These are phyloP conservation scores for Procambarus clarkii DNA, from an alignment of 1,140 invertebrate genomes.

Conservation along the genomic window DNA sequence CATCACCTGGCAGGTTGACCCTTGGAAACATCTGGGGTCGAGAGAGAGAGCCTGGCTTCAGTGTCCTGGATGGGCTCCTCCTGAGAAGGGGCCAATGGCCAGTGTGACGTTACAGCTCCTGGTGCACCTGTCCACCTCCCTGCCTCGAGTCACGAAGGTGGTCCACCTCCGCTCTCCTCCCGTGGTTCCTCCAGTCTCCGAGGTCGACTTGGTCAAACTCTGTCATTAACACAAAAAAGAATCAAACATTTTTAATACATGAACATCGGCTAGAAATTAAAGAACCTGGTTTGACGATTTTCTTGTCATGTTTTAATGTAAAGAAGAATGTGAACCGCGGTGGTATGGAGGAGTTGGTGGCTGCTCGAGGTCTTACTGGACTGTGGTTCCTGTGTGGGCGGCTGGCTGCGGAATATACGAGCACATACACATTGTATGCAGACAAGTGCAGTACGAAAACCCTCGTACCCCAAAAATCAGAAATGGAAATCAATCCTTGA, in stretches of 20 bases:
- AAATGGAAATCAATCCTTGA: no score
- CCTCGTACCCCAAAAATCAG: no score
- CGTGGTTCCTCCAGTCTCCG: neutral
- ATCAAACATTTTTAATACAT: neutral
- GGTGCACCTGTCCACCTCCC: neutral
- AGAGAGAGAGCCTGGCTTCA: neutral
- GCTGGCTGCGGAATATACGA: neutral
- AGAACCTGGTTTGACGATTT: no score
- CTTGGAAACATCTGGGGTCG: neutral
- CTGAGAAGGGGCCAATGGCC: neutral
- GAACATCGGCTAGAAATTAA: neutral
- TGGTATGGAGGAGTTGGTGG: neutral
- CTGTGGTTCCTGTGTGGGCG: no score
- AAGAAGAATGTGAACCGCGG: neutral
- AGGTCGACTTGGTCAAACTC: neutral
- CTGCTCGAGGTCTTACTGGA: neutral
- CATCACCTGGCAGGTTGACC: neutral
- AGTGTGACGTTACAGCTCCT: neutral
- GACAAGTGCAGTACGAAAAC: no score
- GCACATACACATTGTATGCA: neutral
- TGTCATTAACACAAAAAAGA: neutral
- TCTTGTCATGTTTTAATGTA: no score
- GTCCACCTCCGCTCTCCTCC: neutral
- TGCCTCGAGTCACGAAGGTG: neutral
- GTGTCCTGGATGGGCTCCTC: neutral